Evolutionary conservation across 1,140 invertebrate species (phyloP).

Genomic region (Hyles vespertilio): DNA sequence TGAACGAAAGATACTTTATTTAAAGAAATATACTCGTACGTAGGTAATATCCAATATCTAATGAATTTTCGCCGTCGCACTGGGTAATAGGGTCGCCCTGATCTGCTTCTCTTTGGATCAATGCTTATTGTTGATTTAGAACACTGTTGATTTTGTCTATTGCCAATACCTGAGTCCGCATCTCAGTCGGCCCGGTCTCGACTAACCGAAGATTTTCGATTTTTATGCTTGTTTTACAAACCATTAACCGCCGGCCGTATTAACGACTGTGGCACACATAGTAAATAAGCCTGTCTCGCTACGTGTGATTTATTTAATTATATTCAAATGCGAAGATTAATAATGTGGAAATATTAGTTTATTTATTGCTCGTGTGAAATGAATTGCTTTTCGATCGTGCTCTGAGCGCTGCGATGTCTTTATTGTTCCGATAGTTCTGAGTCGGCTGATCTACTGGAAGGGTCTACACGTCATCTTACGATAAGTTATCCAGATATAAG

Average conservation of each 20-base stretch:
- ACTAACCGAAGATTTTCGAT: constrained; percentile 5
- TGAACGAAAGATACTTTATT: no score
- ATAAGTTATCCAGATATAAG: no score
- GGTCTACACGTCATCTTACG: no score
- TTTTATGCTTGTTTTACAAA: constrained; percentile 11
- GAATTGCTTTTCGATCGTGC: background rate
- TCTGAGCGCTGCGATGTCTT: background rate
- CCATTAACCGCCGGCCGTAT: background rate
- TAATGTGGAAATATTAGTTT: constrained; percentile 1
- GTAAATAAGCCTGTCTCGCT: constrained; percentile 2
- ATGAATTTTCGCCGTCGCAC: no score
- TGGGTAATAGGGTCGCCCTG: no score
- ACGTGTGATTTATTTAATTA: constrained; percentile 2
- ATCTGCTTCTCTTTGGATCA: no score
- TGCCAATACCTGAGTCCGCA: no score
- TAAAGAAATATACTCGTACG: no score
- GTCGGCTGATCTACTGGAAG: no score
- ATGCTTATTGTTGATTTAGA: no score
- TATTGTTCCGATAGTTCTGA: background rate
- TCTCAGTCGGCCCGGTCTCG: background rate
- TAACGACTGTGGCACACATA: constrained; percentile 1
- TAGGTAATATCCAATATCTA: no score
- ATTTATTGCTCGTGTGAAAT: constrained; percentile 7
- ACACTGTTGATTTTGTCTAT: no score
- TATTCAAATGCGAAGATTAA: background rate